phyloP scores from a whole-genome alignment of 2,797 vertebrate species.

The Cuculus canorus region DNA sequence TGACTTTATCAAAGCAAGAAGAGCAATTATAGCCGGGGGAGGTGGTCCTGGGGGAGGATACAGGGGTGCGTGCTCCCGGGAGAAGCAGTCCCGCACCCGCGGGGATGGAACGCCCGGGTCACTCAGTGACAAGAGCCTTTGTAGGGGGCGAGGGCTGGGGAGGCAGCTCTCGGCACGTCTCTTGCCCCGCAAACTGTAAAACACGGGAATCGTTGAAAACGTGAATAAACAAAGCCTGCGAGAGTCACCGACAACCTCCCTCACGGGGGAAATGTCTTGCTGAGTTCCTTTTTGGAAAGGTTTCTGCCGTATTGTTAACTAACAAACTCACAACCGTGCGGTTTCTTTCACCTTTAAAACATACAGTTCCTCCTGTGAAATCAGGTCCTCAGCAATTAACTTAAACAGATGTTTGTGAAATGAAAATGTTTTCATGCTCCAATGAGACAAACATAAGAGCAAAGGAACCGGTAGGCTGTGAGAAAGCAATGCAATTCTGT shows the following conservation, averaged over 20 bases:
- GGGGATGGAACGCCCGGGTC: not conserved
- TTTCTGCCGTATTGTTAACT: not conserved
- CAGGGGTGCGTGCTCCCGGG: not conserved
- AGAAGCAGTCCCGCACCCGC: not conserved
- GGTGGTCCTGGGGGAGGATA: not conserved
- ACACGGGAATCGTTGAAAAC: not conserved
- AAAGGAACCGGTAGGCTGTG: not conserved
- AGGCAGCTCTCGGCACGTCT: not conserved
- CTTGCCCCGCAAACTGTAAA: not conserved
- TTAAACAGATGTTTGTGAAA: conserved; percentile 20
- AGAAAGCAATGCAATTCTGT: not conserved
- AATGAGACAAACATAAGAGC: not conserved
- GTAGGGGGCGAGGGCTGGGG: not conserved
- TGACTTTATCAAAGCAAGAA: not conserved
- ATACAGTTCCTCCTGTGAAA: not conserved
- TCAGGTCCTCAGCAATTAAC: not conserved
- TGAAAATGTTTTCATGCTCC: not conserved
- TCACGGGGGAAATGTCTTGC: not conserved
- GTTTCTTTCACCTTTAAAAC: not conserved
- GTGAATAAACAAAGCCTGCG: not conserved
- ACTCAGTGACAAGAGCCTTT: not conserved
- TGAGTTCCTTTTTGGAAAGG: not conserved
- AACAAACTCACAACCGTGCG: not conserved
- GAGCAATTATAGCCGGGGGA: not conserved
- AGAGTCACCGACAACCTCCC: not conserved